Percentiles rank a stretch among this genome's conserved stretches.
phyloP scores from a whole-genome alignment of 2,888 invertebrate species.

The Lasioglossum zephyrum region DNA sequence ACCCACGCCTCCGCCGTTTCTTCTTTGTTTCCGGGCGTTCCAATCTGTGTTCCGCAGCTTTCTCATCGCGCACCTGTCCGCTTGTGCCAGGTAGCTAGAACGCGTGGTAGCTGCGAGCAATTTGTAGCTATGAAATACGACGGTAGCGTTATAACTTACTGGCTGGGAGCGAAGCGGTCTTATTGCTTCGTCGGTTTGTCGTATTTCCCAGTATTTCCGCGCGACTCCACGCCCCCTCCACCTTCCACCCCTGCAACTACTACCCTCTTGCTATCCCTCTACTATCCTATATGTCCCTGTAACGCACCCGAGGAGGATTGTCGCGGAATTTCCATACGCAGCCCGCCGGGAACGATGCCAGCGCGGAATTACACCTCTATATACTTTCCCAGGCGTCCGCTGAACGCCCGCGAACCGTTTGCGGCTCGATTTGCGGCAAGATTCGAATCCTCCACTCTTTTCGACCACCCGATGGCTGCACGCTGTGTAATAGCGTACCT shows the following conservation, averaged over 20 bases:
- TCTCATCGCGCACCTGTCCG: slow-evolving; percentile 46
- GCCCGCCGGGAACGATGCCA: slow-evolving; percentile 32
- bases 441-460: slow-evolving; percentile 2
- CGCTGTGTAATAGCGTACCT: neutral
- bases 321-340: slow-evolving; percentile 30
- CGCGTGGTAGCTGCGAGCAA: slow-evolving; percentile 47
- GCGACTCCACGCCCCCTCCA: slow-evolving; percentile 13
- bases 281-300: neutral
- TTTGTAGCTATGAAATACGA: slow-evolving; percentile 69
- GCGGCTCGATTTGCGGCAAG: neutral
- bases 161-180: slow-evolving; percentile 51
- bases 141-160: slow-evolving; percentile 59
- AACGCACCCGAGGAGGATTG: slow-evolving; percentile 25
- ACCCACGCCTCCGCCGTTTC: neutral
- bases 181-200: slow-evolving; percentile 57
- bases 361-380: slow-evolving; percentile 13
- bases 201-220: slow-evolving; percentile 32
- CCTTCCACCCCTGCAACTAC: neutral
- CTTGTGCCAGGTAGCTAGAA: slow-evolving; percentile 16
- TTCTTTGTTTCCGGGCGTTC: slow-evolving; percentile 22
- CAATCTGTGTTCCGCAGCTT: slow-evolving; percentile 46
- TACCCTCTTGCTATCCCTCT: neutral
- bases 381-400: neutral
- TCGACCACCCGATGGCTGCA: neutral
- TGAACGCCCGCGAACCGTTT: neutral